Conservation (phyloP, 2,888 invertebrate species). For the Drosophila planitibia region DNA sequence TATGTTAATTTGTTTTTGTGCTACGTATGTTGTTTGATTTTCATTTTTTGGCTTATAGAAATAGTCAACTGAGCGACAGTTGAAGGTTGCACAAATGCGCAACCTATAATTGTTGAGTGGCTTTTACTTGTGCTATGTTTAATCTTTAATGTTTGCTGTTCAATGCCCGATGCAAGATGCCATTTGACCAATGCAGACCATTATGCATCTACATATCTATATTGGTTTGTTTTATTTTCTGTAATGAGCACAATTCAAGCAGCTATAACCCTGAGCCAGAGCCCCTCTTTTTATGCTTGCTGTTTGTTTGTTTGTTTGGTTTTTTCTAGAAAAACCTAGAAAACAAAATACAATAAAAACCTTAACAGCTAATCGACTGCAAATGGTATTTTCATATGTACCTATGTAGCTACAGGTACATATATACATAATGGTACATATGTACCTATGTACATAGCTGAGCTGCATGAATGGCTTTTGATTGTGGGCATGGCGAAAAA, state of each 20-base stretch:
- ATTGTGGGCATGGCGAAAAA: conserved; percentile 58
- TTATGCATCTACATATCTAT: too few relatives aligned
- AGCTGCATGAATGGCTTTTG: conserved; percentile 57
- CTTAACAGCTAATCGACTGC: conserved; percentile 48
- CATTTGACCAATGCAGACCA: conserved; percentile 29
- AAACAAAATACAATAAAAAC: conserved; percentile 18
- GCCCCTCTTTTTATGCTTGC: not conserved
- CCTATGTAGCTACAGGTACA: not conserved
- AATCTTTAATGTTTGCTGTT: conserved; percentile 28
- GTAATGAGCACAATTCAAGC: conserved; percentile 7
- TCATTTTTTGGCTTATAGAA: conserved; percentile 26
- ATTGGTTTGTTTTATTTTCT: not conserved
- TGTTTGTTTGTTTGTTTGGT: not conserved
- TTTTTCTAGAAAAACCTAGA: not conserved
- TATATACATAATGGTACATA: not conserved
- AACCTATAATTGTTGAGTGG: conserved; percentile 45
- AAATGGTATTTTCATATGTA: conserved; percentile 52
- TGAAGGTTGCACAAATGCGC: conserved; percentile 72
- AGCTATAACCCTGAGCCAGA: conserved; percentile 28
- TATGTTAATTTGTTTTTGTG: conserved; percentile 67
- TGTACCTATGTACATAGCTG: not conserved
- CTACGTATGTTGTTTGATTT: conserved; percentile 2
- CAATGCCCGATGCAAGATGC: conserved; percentile 4
- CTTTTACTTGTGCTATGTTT: conserved; percentile 48
- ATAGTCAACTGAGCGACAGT: conserved; percentile 64